A percentile compares a stretch with the other conserved stretches of the same genome.
These are phyloP conservation scores for Mus caroli DNA, from an alignment of 2,797 vertebrate species.

Conservation along the genomic window DNA sequence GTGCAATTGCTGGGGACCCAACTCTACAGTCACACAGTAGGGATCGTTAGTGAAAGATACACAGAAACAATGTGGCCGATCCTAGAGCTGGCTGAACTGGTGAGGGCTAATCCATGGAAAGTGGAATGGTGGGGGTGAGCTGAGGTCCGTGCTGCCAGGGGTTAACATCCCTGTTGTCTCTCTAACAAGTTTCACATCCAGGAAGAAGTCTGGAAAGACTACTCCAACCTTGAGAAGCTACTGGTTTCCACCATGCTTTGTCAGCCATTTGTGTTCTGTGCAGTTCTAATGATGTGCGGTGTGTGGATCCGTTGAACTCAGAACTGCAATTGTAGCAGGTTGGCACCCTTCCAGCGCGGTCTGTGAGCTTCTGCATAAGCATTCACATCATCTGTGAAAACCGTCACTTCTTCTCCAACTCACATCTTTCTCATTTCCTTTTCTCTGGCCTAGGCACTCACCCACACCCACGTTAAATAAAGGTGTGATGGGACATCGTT, in stretches of 20 bases:
- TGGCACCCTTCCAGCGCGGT: background rate
- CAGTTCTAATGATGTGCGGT: background rate
- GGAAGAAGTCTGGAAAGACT: background rate
- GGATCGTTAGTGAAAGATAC: background rate
- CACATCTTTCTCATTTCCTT: background rate
- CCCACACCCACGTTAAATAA: background rate
- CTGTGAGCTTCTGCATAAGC: background rate
- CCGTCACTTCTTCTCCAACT: background rate
- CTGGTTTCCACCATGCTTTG: background rate
- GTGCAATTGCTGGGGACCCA: background rate
- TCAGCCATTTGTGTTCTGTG: background rate
- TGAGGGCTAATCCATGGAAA: fast-evolving
- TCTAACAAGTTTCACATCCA: background rate
- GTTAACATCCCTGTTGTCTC: background rate
- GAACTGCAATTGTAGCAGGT: background rate
- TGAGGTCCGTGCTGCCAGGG: background rate
- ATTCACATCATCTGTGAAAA: background rate
- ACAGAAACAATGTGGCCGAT: too few species aligned
- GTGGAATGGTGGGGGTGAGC: background rate
- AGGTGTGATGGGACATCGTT: background rate
- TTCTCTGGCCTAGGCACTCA: background rate
- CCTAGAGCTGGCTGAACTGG: background rate
- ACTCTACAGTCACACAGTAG: background rate
- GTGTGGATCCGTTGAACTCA: slow-evolving; percentile 11
- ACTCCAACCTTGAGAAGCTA: background rate